These are phyloP conservation scores for Cerastoderma edule DNA, from an alignment of 2,888 invertebrate species.

Conservation along the genomic window DNA sequence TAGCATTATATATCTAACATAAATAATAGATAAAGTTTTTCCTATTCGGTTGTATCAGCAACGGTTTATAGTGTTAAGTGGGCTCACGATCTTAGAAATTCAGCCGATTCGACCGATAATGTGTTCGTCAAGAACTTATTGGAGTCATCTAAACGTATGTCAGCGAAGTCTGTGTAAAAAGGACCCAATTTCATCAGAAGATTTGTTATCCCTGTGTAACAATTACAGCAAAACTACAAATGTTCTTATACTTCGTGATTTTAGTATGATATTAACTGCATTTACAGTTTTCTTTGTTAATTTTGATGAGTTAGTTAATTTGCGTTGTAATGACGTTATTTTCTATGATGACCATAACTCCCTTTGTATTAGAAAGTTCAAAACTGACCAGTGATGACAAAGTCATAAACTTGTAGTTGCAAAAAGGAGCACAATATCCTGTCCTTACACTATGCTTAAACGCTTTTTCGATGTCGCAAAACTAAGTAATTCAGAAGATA, in stretches of 20 bases:
- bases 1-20: conserved; percentile 41
- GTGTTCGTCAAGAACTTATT: conserved; percentile 45
- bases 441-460: conserved; percentile 10
- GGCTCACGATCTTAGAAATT: conserved; percentile 26
- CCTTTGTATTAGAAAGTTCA: conserved; percentile 9
- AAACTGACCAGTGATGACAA: conserved; percentile 4
- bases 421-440: background rate
- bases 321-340: conserved; percentile 8
- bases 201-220: conserved; percentile 34
- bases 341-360: conserved; percentile 7
- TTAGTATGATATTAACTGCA: conserved; percentile 33
- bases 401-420: background rate
- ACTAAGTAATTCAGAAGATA: background rate
- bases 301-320: conserved; percentile 11
- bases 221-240: conserved; percentile 28
- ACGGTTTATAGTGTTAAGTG: conserved; percentile 40
- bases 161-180: conserved; percentile 43
- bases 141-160: conserved; percentile 39
- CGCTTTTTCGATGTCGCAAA: background rate
- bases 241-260: conserved; percentile 35
- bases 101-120: conserved; percentile 45
- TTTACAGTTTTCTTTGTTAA: conserved; percentile 3
- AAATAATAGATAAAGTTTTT: conserved; percentile 40
- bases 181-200: conserved; percentile 42
- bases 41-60: conserved; percentile 32